These are phyloP conservation scores for Romanogobio albipinnatus DNA, from an alignment of 2,113 vertebrate genomes.

Conservation along the genomic window DNA sequence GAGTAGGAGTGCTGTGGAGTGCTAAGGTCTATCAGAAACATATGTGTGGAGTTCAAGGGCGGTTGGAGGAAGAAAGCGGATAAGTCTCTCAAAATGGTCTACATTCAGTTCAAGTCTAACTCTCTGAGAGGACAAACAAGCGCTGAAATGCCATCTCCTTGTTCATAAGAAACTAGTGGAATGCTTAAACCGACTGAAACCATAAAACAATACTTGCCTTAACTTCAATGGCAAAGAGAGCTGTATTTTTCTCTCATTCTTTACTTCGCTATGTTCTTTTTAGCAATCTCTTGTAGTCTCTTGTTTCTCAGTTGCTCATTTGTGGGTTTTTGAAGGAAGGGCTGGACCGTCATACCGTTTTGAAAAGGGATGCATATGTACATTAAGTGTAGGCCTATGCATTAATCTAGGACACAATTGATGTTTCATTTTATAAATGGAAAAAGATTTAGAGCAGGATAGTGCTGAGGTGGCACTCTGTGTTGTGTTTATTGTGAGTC, in stretches of 20 bases:
- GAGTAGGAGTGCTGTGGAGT: constrained; percentile 75
- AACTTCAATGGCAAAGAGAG: neutral
- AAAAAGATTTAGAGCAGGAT: neutral
- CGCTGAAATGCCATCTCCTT: constrained; percentile 16
- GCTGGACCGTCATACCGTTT: neutral
- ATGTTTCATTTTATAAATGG: neutral
- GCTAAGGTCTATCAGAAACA: constrained; percentile 83
- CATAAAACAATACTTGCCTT: constrained; percentile 38
- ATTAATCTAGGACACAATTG: neutral
- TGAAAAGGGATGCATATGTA: neutral
- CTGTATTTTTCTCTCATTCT: neutral
- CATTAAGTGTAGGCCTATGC: constrained; percentile 6
- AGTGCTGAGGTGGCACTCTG: constrained; percentile 29
- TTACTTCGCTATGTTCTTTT: neutral
- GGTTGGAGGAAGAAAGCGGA: constrained; percentile 64
- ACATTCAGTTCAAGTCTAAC: constrained; percentile 46
- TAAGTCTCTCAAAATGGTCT: constrained; percentile 70
- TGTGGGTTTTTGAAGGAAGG: constrained; percentile 3
- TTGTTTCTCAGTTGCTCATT: neutral
- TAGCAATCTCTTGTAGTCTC: neutral
- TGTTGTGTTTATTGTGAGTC: neutral
- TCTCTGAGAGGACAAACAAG: constrained; percentile 28
- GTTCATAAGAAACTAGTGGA: constrained; percentile 25
- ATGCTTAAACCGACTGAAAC: neutral
- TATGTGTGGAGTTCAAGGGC: constrained; percentile 77